Evolutionary conservation across 2,888 invertebrate species (phyloP), one percentile per base, ranked within the genome.

Genomic region (Zaprionus bogoriensis): DNA sequence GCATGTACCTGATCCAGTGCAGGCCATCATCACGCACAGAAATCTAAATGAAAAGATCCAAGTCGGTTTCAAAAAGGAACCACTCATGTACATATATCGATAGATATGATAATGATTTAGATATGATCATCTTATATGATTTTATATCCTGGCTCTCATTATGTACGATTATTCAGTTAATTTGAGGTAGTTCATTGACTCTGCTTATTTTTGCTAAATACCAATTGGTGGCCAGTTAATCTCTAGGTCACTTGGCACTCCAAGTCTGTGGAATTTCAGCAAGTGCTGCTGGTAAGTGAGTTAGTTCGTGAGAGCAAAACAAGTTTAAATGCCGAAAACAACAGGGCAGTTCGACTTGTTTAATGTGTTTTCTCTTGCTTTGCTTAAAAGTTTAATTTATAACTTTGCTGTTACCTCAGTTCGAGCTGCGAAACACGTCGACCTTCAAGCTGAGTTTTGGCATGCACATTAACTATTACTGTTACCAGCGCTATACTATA

Each of bases 371-470:
- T 62, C 66, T 68, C 58, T 53, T 45, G 77, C 66, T 62, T 60
- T 70, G 67, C 63, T 70, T 66, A 67, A 61, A 69, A 69, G 72
- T 61, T 74, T 73, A 75, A 76, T 72, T 73, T 76, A 69, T 76
- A 76, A 76, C 69, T 67, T 67, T 72, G 58, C 47, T 48, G 38
- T 75, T 77, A 63, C 45, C 30, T 53, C 39, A 47, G 39, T 59
- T 48, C 36, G 47, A 46, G 38, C 54, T 25, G 64, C 67, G 32
- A 77, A 78, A 78, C 80, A 80, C 55, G 77, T 63, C 64, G 80
- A 77, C 80, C 77, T 77, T 77, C 77, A 67, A 27, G 4, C 30
- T 9, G 42, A 44, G 27, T 19, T 17, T 32, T 32, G 27, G 23
- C 20, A 45, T 27, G 28, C 27, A 28, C 17, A 28, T 45, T 28